Conservation (phyloP, 2,113 vertebrate genomes). For the Onychorhynchus coronatus region DNA sequence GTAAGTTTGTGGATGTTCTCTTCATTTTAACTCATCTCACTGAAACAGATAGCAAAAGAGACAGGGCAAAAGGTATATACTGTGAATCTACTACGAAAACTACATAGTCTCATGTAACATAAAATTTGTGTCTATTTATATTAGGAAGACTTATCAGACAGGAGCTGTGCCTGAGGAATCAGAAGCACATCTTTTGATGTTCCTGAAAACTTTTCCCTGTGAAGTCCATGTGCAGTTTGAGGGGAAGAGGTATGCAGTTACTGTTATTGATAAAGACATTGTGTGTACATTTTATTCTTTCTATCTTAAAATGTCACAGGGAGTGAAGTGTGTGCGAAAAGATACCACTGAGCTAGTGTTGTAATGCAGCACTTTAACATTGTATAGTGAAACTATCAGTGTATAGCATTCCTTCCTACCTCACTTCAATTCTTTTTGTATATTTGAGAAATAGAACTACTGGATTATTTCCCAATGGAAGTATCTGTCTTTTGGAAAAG, state of each 20-base stretch:
- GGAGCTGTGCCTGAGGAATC: not conserved
- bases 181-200: not conserved
- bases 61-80: not conserved
- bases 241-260: not conserved
- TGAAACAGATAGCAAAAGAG: not conserved
- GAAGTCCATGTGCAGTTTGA: not conserved
- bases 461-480: not conserved
- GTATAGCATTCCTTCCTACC: not conserved
- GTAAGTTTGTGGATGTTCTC: not conserved
- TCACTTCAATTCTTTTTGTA: not conserved
- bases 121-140: not conserved
- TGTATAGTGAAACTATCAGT: not conserved
- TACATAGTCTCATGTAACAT: not conserved
- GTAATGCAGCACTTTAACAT: not conserved
- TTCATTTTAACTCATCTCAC: not conserved
- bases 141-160: not conserved
- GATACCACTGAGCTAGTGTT: not conserved
- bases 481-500: not conserved
- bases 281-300: not conserved
- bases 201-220: not conserved
- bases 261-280: not conserved
- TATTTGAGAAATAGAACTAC: not conserved
- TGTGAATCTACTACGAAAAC: not conserved
- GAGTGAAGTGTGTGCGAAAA: not conserved
- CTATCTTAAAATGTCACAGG: not conserved